Percentiles rank a stretch among this genome's conserved stretches.
phyloP scores from a whole-genome alignment of 2,888 invertebrate species.

The Agrotis exclamationis region DNA sequence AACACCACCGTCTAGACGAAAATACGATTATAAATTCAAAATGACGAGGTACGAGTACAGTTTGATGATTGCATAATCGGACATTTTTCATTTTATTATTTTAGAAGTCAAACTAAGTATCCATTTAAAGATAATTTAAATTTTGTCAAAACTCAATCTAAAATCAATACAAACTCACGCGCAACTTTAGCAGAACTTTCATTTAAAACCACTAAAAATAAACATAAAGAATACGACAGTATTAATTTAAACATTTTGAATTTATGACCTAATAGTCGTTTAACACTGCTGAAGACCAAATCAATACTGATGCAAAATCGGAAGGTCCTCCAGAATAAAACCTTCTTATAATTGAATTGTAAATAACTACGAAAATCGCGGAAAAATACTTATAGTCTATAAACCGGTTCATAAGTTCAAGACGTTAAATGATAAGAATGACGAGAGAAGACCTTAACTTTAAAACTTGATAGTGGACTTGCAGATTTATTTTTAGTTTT shows the following conservation, averaged over 20 bases:
- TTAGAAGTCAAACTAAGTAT: background rate
- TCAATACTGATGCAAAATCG: slow-evolving; percentile 63
- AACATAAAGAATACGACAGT: slow-evolving; percentile 44
- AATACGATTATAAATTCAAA: no score
- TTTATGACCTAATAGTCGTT: slow-evolving; percentile 45
- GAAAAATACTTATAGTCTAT: slow-evolving; percentile 31
- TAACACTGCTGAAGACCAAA: slow-evolving; percentile 59
- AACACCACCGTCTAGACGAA: no score
- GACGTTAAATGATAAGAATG: background rate
- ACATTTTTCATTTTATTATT: background rate
- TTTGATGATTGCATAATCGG: no score
- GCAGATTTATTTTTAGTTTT: background rate
- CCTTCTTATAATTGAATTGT: slow-evolving; percentile 40
- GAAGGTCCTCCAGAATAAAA: slow-evolving; percentile 33
- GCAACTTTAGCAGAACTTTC: slow-evolving; percentile 62
- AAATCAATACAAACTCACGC: slow-evolving; percentile 63
- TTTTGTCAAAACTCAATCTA: background rate
- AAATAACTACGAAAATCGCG: slow-evolving; percentile 34
- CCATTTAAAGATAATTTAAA: background rate
- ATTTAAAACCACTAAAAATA: slow-evolving; percentile 43
- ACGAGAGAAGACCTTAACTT: background rate
- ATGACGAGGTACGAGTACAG: no score
- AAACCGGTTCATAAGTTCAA: slow-evolving; percentile 48
- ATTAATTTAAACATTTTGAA: slow-evolving; percentile 60
- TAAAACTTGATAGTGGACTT: background rate